A percentile compares a stretch with the other conserved stretches of the same genome.
Conservation (phyloP, 2,113 vertebrate species). For the Clupea harengus region DNA sequence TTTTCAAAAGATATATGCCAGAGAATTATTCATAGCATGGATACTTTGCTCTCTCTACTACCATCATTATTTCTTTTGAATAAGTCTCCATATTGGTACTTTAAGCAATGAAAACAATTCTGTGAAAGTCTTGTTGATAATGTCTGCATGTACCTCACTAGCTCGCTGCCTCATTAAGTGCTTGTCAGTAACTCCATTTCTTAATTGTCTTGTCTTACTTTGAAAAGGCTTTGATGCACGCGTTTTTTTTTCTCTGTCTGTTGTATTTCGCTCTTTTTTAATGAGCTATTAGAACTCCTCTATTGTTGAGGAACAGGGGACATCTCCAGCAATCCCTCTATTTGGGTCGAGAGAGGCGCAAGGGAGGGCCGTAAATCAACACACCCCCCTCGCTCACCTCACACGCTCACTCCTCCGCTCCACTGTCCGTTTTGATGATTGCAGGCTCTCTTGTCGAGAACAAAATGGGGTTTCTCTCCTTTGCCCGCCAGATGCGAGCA, state of each 20-base stretch:
- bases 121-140: background rate
- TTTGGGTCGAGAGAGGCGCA: background rate
- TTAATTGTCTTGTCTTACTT: conserved; percentile 18
- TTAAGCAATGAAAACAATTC: background rate
- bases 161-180: conserved; percentile 9
- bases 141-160: background rate
- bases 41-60: background rate
- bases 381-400: background rate
- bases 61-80: background rate
- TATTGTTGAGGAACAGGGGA: conserved; percentile 3
- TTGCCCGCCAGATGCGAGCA: conserved; percentile 73
- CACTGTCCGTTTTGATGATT: conserved; percentile 34
- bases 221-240: conserved; percentile 15
- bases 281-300: conserved; percentile 5
- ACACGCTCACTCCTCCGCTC: background rate
- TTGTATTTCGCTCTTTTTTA: background rate
- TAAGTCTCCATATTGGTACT: background rate
- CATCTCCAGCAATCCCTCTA: background rate
- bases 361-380: background rate
- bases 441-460: conserved; percentile 29
- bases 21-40: background rate
- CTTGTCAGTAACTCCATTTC: conserved; percentile 8
- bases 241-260: background rate
- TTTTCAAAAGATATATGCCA: background rate
- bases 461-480: conserved; percentile 46